Base-by-base conservation (phyloP, 2,797 vertebrate genomes). In the Vespertilio murinus region DNA sequence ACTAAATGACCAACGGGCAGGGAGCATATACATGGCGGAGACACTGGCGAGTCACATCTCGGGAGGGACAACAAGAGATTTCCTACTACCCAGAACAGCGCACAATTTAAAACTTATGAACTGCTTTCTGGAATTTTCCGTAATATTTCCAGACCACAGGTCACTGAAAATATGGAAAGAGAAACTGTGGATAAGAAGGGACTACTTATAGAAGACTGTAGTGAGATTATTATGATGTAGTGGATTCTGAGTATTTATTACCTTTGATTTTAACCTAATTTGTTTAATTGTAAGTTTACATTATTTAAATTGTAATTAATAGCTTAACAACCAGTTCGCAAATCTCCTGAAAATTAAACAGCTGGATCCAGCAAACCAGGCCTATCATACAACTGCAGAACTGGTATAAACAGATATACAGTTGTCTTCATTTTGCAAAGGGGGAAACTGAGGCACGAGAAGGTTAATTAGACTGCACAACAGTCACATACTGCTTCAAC, bases 311-410 rank as follows among this genome's bases (percentile, higher is more conserved):
- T 49, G 52, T 59, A 54, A 42, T 28, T 23, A 42, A 49, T 16
- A n/a, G n/a, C 73, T 67, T 45, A 88, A 74, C 23, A 35, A 52
- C 30, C 8, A 28, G 54, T 61, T 77, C 9, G 6, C 28, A 28
- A 35, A 45, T 61, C 18, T 59, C 40, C 83, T 79, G 65, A 38
- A 79, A 91, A 69, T 25, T 18, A 35, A 59, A 35, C 30, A 9
- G 2, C 6, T 1, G 11, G 28, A 38, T 88, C 28, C 30, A 30
- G 17, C 64, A 47, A 91, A 64, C 20, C 9, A 13, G 40, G 45
- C 40, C 25, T 17, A 17, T 49, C 42, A 33, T 0, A 0, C 13
- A n/a, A 3, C 64, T n/a, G 14, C 14, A 33, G 10, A 4, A 10
- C 40, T 9, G 3, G 8, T 18, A 65, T 65, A 18, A 17, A 65